Conservation (phyloP, 2,797 vertebrate species). For the Eospalax fontanierii region DNA sequence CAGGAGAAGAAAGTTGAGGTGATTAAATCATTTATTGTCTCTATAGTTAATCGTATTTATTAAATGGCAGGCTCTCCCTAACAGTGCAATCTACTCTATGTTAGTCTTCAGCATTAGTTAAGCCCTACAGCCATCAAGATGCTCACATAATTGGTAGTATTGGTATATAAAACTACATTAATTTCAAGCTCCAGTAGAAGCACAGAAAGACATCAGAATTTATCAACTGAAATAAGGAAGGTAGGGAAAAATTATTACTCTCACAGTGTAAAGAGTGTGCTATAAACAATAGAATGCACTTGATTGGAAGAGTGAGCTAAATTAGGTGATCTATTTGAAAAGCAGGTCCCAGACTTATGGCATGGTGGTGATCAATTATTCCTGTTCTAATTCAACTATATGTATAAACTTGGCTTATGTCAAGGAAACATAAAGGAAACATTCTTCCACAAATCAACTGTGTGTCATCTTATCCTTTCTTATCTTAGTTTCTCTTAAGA, state of each 20-base stretch:
- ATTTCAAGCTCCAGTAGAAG: slow-evolving; percentile 82
- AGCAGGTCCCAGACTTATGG: slow-evolving; percentile 54
- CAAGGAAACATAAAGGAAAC: slow-evolving; percentile 60
- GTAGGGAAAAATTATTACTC: slow-evolving; percentile 66
- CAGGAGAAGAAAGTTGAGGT: neutral
- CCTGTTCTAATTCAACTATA: slow-evolving; percentile 67
- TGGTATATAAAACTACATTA: slow-evolving; percentile 65
- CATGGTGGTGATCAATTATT: slow-evolving; percentile 51
- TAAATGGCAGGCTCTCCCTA: slow-evolving; percentile 3
- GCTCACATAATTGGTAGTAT: slow-evolving; percentile 54
- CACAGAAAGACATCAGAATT: slow-evolving; percentile 66
- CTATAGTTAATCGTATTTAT: neutral
- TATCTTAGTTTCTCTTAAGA: neutral
- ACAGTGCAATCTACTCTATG: neutral
- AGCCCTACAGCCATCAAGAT: neutral
- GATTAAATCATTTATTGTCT: neutral
- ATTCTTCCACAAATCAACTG: slow-evolving; percentile 26
- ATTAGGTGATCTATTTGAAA: slow-evolving; percentile 70
- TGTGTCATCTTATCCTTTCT: slow-evolving; percentile 16
- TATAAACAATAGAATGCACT: slow-evolving; percentile 48
- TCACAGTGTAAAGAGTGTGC: slow-evolving; percentile 30
- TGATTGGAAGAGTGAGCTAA: slow-evolving; percentile 75
- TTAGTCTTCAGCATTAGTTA: slow-evolving; percentile 56
- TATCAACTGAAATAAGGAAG: slow-evolving; percentile 76
- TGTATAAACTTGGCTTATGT: slow-evolving; percentile 43